phyloP scores from a whole-genome alignment of 2,797 vertebrate genomes.

The Rallus crepitans region DNA sequence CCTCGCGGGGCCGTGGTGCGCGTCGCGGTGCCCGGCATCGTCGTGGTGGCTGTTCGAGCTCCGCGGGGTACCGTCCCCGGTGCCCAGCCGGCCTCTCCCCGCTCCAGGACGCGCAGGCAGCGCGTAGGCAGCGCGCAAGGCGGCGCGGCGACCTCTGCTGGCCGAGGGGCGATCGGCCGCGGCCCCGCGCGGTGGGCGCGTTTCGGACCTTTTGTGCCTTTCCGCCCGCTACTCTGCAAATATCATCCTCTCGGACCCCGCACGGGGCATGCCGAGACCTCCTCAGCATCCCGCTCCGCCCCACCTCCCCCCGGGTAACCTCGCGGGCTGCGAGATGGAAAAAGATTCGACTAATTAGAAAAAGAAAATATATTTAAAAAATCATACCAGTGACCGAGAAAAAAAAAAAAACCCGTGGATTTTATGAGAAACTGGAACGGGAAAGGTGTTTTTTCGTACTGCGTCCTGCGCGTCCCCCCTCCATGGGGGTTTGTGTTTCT shows the following conservation, averaged over 20 bases:
- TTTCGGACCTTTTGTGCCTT: slow-evolving; percentile 56
- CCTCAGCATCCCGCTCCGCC: neutral
- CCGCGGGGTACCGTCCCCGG: too few species aligned
- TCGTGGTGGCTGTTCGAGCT: too few species aligned
- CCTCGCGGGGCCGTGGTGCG: neutral
- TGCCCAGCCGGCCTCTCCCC: neutral
- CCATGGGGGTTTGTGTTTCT: neutral
- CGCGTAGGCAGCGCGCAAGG: neutral
- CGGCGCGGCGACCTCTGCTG: slow-evolving; percentile 82
- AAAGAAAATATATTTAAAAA: neutral
- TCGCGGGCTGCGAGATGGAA: neutral
- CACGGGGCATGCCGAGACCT: neutral
- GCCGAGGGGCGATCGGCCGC: slow-evolving; percentile 26
- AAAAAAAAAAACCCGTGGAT: too few species aligned
- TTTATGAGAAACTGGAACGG: neutral
- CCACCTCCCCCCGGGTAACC: neutral
- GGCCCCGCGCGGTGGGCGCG: neutral
- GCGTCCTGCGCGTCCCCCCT: neutral
- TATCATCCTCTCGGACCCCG: neutral
- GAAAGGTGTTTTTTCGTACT: neutral
- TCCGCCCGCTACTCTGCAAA: neutral
- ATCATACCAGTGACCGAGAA: neutral
- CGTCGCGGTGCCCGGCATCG: too few species aligned
- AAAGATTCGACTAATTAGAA: neutral
- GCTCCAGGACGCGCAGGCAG: neutral